Evolutionary conservation across 2,888 invertebrate species (phyloP).

Genomic region (Drosophila mimetica): DNA sequence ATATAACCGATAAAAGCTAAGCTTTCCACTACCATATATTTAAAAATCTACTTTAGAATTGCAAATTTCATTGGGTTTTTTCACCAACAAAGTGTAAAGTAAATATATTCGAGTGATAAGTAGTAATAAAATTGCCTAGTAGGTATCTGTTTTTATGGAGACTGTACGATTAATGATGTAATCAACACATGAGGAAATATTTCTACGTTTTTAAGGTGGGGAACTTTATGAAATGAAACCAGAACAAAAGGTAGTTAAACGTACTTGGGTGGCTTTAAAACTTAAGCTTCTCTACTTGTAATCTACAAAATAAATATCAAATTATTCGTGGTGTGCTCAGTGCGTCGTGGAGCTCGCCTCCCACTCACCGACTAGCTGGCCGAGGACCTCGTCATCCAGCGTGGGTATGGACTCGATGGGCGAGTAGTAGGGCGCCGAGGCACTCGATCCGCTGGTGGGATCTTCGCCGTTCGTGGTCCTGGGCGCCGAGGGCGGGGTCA

Average conservation of each 20-base stretch:
- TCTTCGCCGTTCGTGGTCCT: conserved; percentile 21
- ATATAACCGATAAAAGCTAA: no score
- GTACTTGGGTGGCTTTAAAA: conserved; percentile 9
- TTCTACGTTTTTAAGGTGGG: background rate
- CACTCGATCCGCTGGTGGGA: conserved; percentile 10
- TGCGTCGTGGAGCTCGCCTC: background rate
- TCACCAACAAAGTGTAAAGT: no score
- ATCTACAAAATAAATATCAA: background rate
- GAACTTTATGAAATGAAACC: background rate
- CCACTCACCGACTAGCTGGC: conserved; percentile 52
- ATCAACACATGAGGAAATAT: background rate
- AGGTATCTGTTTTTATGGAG: background rate
- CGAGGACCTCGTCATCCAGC: conserved; percentile 57
- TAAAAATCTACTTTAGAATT: no score
- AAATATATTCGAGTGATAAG: no score
- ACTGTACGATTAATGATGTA: background rate
- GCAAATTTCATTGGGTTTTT: no score
- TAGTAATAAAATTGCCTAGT: background rate
- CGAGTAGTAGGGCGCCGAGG: conserved; percentile 27
- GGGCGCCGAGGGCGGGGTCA: conserved; percentile 8
- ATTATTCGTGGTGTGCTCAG: background rate
- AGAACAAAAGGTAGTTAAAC: background rate
- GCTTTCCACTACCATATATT: no score
- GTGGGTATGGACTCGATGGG: conserved; percentile 48
- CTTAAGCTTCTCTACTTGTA: background rate